Percentiles rank a stretch among this genome's conserved stretches.
Conservation (phyloP, 2,113 vertebrate species). For the Oreochromis aureus region DNA sequence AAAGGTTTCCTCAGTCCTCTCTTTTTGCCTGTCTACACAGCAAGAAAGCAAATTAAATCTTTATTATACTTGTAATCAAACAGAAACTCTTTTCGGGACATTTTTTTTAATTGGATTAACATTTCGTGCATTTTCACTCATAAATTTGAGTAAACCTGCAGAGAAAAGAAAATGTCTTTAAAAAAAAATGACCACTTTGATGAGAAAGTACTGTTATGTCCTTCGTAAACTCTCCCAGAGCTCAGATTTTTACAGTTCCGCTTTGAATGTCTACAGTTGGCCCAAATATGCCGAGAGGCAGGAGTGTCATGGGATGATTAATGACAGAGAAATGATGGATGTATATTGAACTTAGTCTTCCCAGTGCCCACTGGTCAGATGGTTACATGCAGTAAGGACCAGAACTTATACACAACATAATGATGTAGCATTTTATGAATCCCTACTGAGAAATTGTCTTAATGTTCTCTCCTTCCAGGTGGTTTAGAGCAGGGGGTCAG, state of each 20-base stretch:
- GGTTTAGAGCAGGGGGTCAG: slow-evolving; percentile 32
- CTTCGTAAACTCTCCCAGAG: not conserved
- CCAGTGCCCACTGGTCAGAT: not conserved
- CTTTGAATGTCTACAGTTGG: not conserved
- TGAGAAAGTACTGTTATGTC: not conserved
- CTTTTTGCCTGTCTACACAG: not conserved
- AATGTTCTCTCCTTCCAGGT: slow-evolving; percentile 25
- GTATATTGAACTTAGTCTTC: not conserved
- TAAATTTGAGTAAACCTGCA: not conserved
- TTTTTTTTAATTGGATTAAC: slow-evolving; percentile 11
- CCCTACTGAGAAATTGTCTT: slow-evolving; percentile 31
- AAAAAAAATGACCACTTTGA: not conserved
- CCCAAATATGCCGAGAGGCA: not conserved
- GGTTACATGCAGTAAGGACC: not conserved
- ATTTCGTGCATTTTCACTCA: not conserved
- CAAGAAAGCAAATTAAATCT: slow-evolving; percentile 11
- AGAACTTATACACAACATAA: slow-evolving; percentile 8
- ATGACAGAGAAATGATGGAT: not conserved
- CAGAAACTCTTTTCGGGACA: not conserved
- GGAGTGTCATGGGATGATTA: not conserved
- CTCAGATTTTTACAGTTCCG: not conserved
- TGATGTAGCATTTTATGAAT: slow-evolving; percentile 28
- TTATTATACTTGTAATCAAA: slow-evolving; percentile 11
- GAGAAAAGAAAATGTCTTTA: not conserved
- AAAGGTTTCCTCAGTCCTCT: slow-evolving; percentile 22